phyloP scores from a whole-genome alignment of 2,888 invertebrate species.

The Drosophila flavopinicola region DNA sequence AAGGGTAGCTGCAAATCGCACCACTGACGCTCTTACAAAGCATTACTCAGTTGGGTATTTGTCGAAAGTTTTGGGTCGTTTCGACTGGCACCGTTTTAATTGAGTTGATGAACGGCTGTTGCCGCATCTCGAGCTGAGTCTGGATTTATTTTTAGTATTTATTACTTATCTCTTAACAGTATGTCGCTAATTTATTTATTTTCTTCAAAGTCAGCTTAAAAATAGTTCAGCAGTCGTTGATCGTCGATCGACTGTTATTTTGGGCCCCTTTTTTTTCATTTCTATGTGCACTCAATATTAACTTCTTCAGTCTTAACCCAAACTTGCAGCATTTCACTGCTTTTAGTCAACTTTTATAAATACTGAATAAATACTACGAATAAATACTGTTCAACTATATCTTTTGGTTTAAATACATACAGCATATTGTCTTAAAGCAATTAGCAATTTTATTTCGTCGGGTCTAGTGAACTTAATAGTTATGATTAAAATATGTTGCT shows the following conservation, averaged over 20 bases:
- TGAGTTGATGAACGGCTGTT: constrained; percentile 62
- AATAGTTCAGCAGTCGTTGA: constrained; percentile 52
- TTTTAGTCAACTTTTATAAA: too few species aligned
- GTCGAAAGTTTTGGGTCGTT: neutral
- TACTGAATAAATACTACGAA: too few species aligned
- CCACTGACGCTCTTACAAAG: neutral
- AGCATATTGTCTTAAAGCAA: too few species aligned
- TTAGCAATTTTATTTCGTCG: too few species aligned
- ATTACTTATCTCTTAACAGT: constrained; percentile 52
- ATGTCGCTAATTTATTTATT: constrained; percentile 66
- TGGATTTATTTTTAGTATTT: constrained; percentile 65
- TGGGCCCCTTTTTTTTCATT: neutral
- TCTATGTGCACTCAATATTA: neutral
- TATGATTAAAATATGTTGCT: too few species aligned
- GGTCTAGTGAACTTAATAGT: too few species aligned
- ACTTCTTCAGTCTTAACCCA: neutral
- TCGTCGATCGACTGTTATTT: constrained; percentile 11
- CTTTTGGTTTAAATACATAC: too few species aligned
- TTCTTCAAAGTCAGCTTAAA: constrained; percentile 50
- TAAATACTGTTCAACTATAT: too few species aligned
- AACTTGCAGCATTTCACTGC: neutral
- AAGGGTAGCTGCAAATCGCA: too few species aligned
- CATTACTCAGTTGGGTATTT: neutral
- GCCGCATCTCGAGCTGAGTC: constrained; percentile 10
- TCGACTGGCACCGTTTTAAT: constrained; percentile 64